phyloP scores from a whole-genome alignment of 2,888 invertebrate genomes.

The Patella depressa region DNA sequence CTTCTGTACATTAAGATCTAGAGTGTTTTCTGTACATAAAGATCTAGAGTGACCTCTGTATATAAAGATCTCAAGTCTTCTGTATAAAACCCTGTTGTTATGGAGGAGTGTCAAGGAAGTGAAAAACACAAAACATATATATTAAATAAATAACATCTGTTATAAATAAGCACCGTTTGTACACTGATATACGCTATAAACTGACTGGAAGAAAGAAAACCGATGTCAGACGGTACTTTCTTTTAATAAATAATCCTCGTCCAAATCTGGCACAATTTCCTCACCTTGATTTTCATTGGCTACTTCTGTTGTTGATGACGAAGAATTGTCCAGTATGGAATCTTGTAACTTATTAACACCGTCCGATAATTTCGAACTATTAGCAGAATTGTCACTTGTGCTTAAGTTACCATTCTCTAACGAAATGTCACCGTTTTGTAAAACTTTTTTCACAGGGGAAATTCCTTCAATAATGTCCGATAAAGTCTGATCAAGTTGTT shows the following conservation, averaged over 20 bases:
- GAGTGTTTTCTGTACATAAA: too few species aligned
- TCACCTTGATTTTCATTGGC: slow-evolving; percentile 10
- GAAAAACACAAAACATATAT: too few species aligned
- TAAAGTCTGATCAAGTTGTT: slow-evolving; percentile 59
- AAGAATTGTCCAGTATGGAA: neutral
- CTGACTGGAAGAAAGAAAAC: too few species aligned
- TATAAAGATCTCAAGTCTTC: too few species aligned
- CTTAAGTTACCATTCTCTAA: neutral
- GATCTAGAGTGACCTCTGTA: too few species aligned
- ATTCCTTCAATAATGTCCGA: slow-evolving; percentile 63
- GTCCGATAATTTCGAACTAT: neutral
- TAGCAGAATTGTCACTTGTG: neutral
- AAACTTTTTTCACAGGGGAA: slow-evolving; percentile 2
- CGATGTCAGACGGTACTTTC: slow-evolving; percentile 21
- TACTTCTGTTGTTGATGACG: neutral
- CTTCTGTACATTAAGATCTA: too few species aligned
- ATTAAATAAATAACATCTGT: too few species aligned
- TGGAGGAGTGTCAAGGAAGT: too few species aligned
- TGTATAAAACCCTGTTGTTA: too few species aligned
- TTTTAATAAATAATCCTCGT: slow-evolving; percentile 17
- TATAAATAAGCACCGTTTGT: too few species aligned
- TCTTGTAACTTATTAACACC: slow-evolving; percentile 1
- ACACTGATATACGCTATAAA: too few species aligned
- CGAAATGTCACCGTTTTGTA: slow-evolving; percentile 16
- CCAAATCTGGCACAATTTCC: slow-evolving; percentile 2